Evolutionary conservation across 2,797 vertebrate species (phyloP), one percentile per base, ranked within the genome.

Genomic region (Leucoraja ocellata): DNA sequence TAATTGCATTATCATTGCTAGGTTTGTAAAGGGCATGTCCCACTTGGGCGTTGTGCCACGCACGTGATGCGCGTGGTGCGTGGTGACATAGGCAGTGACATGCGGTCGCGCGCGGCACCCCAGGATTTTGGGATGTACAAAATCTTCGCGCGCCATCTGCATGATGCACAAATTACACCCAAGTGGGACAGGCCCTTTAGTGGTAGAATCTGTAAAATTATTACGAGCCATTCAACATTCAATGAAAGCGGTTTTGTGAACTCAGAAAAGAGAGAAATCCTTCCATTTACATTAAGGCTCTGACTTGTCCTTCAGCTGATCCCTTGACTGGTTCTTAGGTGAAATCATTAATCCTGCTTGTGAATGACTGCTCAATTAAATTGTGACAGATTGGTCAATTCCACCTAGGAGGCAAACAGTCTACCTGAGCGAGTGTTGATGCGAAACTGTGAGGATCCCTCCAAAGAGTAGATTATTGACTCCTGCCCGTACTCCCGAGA

Each of bases 391-490:
- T 84, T 61, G 8, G 61, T 88, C n/a, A 88, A 32, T 68, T 88
- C n/a, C 28, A 16, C 1, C 0, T 0, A 63, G n/a, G 28, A 28
- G 11, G 21, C 21, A 23, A 65, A 23, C 11, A 0, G 80, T 94
- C 95, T 93, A 99, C 99, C 99, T 94, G 99, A 99, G 94, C 99
- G 98, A 8, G 98, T 97, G 0, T 98, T 99, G 95, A 99, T 98
- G 93, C 99, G 97, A 93, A 99, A 99, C 95, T 98, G 98, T 0
- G 97, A 97, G 93, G 98, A 98, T 8, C 98, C 98, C 95, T 99
- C 98, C 95, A 99, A 95, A 93, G 98, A 98, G 95, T 99, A 99
- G 96, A 99, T 99, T 95, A 99, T 98, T 0, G 99, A 99, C 93
- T 97, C 97, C 95, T 99, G 98, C 81, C 99, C 99, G 0, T 99